Base-by-base conservation (phyloP, 2,888 invertebrate genomes). In the Aspidiotus destructor region DNA sequence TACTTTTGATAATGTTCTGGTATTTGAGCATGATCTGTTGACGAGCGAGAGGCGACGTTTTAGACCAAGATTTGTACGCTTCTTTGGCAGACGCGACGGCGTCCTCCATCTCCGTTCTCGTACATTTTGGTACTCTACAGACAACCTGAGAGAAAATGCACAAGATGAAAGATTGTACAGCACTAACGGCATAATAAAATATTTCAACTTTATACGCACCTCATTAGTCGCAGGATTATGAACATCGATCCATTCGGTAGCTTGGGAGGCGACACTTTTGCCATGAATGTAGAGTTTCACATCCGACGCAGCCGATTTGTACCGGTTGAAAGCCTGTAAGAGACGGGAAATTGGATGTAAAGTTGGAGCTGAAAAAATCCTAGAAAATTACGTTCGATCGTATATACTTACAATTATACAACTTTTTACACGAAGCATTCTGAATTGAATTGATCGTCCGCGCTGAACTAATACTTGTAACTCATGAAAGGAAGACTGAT, bases 141-240 rank as follows among this genome's bases (percentile, higher is more conserved):
- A 86, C 79, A 13, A 85, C 79, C 77, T 77, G 70, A 48, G 69
- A 60, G 62, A 55, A 63, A 64, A 62, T 62, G 17, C 15, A 60
- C 10, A 44, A 64, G 41, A 15, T 40, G 1, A 2, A 9, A 1
- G 41, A 15, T 15, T 54, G 11, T 9, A 40, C n/a, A 41, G 28
- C 16, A 54, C n/a, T 54, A 13, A n/a, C 13, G 42, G 53, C 15
- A 11, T n/a, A 28, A 63, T 15, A 2, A 55, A 52, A 63, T 40
- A 13, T n/a, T 17, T 42, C 65, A 13, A 17, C 10, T 58, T 11
- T 13, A 62, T 13, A 9, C 16, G 1, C 77, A 83, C 83, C 79
- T 92, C 85, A 81, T 94, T 93, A 60, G 93, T 94, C 7, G 94
- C 94, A 58, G 99, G 99, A 79, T 99, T 90, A 73, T 91, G 89